Conservation (phyloP, 2,888 invertebrate genomes). For the Brachypalpus laphriformis region DNA sequence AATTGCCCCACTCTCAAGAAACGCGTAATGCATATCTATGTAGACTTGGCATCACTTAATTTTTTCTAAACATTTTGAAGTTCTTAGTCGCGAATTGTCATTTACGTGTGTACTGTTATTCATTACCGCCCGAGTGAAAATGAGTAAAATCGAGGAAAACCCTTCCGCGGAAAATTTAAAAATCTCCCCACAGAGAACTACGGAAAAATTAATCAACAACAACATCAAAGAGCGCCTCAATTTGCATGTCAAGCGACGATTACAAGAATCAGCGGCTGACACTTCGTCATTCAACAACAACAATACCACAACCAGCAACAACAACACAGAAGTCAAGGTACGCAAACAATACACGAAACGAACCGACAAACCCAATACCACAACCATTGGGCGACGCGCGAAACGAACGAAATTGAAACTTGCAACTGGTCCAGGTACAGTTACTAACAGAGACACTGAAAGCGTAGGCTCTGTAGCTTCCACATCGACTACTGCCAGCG, state of each 20-base stretch:
- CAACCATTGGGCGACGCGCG: constrained; percentile 59
- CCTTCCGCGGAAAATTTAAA: constrained; percentile 71
- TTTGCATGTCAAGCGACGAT: constrained; percentile 80
- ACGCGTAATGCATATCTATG: too few species aligned
- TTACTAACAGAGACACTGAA: constrained; percentile 61
- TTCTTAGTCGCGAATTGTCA: not conserved
- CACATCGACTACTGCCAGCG: constrained; percentile 51
- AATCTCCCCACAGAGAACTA: constrained; percentile 70
- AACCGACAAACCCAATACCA: constrained; percentile 72
- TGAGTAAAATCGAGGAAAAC: constrained; percentile 45
- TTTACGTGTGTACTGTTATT: not conserved
- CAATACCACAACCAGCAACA: constrained; percentile 6
- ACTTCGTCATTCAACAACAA: constrained; percentile 42
- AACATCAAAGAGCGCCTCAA: constrained; percentile 81
- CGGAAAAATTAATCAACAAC: constrained; percentile 71
- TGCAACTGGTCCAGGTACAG: constrained; percentile 61
- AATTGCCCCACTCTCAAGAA: too few species aligned
- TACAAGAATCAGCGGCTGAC: constrained; percentile 77
- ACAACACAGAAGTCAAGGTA: constrained; percentile 51
- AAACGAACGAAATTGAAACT: constrained; percentile 70
- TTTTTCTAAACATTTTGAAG: constrained; percentile 28
- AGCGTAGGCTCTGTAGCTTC: constrained; percentile 53
- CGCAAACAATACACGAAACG: constrained; percentile 72
- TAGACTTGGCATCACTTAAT: too few species aligned
- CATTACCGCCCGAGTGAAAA: not conserved